These are phyloP conservation scores for Platichthys stellatus DNA, from an alignment of 2,113 vertebrate species.

Conservation along the genomic window DNA sequence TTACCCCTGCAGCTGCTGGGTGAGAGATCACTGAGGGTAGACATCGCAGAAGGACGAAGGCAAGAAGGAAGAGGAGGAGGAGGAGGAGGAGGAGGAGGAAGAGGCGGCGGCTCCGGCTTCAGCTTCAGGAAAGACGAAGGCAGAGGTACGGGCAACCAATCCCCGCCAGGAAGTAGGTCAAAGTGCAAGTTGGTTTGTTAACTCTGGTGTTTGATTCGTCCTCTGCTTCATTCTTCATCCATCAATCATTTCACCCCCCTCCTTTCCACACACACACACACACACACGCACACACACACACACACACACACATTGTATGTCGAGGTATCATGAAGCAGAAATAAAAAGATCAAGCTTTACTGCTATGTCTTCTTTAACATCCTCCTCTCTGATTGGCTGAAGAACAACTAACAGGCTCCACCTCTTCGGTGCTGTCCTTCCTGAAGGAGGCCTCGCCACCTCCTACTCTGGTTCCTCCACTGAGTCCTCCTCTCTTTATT, in stretches of 20 bases:
- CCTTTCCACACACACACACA: background rate
- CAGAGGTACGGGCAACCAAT: conserved; percentile 83
- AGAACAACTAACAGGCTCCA: conserved; percentile 46
- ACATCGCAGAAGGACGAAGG: conserved; percentile 97
- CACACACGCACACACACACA: background rate
- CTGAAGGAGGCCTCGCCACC: conserved; percentile 1
- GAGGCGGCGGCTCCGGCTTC: conserved; percentile 85
- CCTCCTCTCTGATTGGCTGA: conserved; percentile 48
- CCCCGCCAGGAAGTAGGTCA: background rate
- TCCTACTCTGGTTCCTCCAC: background rate
- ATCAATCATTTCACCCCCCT: conserved; percentile 13
- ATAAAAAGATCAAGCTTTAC: background rate
- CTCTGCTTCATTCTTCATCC: conserved; percentile 28
- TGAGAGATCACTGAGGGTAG: conserved; percentile 92
- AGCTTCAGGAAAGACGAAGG: conserved; percentile 95
- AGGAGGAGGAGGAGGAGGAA: too few relatives aligned
- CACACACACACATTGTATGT: background rate
- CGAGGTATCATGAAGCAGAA: background rate
- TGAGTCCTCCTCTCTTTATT: background rate
- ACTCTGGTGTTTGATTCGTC: background rate
- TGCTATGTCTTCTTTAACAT: conserved; percentile 17
- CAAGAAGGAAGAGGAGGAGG: conserved; percentile 79
- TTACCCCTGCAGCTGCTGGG: conserved; percentile 86
- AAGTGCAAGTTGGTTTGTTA: background rate
- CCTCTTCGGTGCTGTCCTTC: conserved; percentile 33